These are phyloP conservation scores for Drosophila cognata DNA, from an alignment of 2,888 invertebrate species.

Conservation along the genomic window DNA sequence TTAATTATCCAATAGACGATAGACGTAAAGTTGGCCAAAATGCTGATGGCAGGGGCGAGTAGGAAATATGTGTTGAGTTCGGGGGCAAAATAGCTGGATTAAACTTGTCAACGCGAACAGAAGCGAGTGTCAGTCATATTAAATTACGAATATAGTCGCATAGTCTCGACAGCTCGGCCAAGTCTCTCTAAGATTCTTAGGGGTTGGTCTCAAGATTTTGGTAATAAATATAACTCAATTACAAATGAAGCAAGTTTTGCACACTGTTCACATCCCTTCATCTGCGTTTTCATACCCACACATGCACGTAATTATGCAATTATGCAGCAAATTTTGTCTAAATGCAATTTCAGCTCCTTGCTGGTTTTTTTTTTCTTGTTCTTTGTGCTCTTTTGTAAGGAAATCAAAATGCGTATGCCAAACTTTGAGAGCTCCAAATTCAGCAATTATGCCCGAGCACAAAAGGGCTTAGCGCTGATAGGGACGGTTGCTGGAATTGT, in stretches of 20 bases:
- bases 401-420: constrained; percentile 66
- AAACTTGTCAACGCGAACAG: constrained; percentile 63
- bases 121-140: constrained; percentile 67
- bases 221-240: constrained; percentile 56
- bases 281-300: background rate
- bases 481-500: background rate
- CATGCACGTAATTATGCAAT: constrained; percentile 59
- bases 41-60: background rate
- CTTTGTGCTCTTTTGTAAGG: constrained; percentile 11
- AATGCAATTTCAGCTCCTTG: constrained; percentile 66
- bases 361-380: background rate
- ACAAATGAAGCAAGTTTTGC: constrained; percentile 35
- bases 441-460: constrained; percentile 61
- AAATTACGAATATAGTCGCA: constrained; percentile 53
- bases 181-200: background rate
- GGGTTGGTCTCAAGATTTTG: constrained; percentile 6
- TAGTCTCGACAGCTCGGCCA: background rate
- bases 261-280: background rate
- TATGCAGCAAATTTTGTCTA: constrained; percentile 48
- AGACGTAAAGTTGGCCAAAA: constrained; percentile 35
- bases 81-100: constrained; percentile 38
- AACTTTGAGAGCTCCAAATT: constrained; percentile 59
- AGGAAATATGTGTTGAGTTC: background rate
- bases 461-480: constrained; percentile 3
- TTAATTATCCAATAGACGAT: constrained; percentile 81